These are phyloP conservation scores for Maniola jurtina DNA, from an alignment of 1,140 invertebrate species.

Conservation along the genomic window DNA sequence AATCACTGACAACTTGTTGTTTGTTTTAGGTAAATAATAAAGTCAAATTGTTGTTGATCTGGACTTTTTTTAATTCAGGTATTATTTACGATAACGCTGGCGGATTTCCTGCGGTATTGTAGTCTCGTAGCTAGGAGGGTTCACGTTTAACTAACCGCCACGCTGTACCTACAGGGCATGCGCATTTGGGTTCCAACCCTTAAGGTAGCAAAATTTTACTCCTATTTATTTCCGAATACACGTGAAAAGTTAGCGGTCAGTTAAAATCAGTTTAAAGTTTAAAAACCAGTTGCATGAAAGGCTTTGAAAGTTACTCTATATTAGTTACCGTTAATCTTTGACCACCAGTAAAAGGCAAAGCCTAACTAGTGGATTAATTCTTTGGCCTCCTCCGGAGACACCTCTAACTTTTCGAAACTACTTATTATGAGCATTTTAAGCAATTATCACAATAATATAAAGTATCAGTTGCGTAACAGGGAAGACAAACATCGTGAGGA, in stretches of 20 bases:
- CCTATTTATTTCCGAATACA: background rate
- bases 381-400: too few relatives aligned
- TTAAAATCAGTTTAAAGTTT: background rate
- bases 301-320: background rate
- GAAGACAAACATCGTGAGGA: too few relatives aligned
- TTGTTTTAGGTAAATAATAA: constrained; percentile 1
- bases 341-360: too few relatives aligned
- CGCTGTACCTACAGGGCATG: constrained; percentile 17
- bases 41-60: background rate
- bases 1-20: background rate
- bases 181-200: constrained; percentile 19
- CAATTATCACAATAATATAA: too few relatives aligned
- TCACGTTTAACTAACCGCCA: constrained; percentile 16
- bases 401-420: too few relatives aligned
- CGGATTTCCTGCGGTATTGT: background rate
- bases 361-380: too few relatives aligned
- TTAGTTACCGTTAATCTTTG: too few relatives aligned
- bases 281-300: background rate
- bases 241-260: background rate
- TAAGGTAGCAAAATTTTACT: background rate
- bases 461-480: too few relatives aligned
- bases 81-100: constrained; percentile 1
- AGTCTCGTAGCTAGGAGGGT: constrained; percentile 9
- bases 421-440: too few relatives aligned
- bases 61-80: background rate